Evolutionary conservation across 2,797 vertebrate species (phyloP), one percentile per base, ranked within the genome.

Genomic region (Fratercula arctica): DNA sequence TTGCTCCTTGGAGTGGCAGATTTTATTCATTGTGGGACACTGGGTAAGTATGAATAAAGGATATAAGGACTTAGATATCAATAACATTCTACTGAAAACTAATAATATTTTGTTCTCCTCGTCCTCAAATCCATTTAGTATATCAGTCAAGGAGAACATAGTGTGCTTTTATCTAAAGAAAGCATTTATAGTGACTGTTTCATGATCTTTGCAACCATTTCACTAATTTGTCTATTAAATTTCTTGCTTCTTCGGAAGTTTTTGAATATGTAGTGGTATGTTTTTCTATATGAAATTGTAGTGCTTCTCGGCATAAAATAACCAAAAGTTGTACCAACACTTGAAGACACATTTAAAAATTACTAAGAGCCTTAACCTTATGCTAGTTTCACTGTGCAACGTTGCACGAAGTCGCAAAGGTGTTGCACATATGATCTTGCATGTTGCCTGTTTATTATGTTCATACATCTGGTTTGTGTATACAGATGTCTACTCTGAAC

Each of bases 21-120:
- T 99, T 99, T 98, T 99, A 99, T 96, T 99, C 99, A 26, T 96
- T 99, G 69, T 99, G 99, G 99, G 99, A 99, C 97, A 99, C 99
- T 18, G 99, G 99, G 99, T 99, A 98, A 99, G 99, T 97, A 93
- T 90, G 45, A 56, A 96, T 85, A 59, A 53, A 92, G 41, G 53
- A 72, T 67, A n/a, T 28, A 60, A 90, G 28, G 11, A 85, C 89
- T 83, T 87, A 82, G 33, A 13, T 87, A 67, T 86, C 1, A 3
- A 10, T 57, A 85, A 31, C 33, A 37, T 91, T 70, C 25, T 87
- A 41, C 69, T 87, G 87, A 78, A 91, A 67, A 82, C 48, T 86
- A 91, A 73, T 74, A 72, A 25, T 59, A 43, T 74, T 79, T 90
- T 90, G 26, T 41, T 63, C 37, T 54, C 67, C 87, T 79, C 56